Percentiles rank a stretch among this genome's conserved stretches.
Evolutionary conservation across 2,113 vertebrate genomes (phyloP).

Genomic region (Barnardius zonarius): DNA sequence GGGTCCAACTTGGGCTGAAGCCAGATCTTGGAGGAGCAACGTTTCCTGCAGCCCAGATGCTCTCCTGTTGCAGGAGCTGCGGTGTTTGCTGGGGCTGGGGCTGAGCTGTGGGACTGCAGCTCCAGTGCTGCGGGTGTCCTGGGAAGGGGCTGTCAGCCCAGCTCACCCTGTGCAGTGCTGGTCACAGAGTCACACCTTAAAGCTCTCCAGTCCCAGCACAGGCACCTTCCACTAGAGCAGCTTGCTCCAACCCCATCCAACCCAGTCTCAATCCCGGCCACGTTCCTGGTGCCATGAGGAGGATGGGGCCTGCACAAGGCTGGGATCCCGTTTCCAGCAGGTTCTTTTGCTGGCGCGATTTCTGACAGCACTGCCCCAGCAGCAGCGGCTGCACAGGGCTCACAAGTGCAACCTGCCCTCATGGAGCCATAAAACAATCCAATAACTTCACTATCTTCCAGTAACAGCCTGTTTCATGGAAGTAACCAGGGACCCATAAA

Average conservation of each 20-base stretch:
- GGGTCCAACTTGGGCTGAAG: background rate
- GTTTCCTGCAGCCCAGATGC: background rate
- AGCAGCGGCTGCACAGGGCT: accelerated
- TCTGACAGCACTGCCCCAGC: background rate
- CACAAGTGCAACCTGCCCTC: background rate
- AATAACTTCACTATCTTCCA: background rate
- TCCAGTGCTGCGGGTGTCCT: background rate
- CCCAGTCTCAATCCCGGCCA: background rate
- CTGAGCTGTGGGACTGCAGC: background rate
- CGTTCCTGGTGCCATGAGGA: background rate
- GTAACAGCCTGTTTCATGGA: accelerated
- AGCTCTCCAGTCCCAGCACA: background rate
- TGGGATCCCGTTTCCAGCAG: background rate
- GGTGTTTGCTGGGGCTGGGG: accelerated
- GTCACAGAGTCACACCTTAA: background rate
- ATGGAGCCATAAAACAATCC: background rate
- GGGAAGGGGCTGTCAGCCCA: background rate
- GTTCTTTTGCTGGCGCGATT: accelerated
- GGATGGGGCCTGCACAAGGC: accelerated
- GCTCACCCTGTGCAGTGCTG: accelerated
- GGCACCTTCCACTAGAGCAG: background rate
- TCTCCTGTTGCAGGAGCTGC: background rate
- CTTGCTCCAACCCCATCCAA: background rate
- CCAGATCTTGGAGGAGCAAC: background rate
- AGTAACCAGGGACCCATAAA: background rate